These are phyloP conservation scores for Ormyrus thymus DNA, from an alignment of 2,888 invertebrate genomes.

Conservation along the genomic window DNA sequence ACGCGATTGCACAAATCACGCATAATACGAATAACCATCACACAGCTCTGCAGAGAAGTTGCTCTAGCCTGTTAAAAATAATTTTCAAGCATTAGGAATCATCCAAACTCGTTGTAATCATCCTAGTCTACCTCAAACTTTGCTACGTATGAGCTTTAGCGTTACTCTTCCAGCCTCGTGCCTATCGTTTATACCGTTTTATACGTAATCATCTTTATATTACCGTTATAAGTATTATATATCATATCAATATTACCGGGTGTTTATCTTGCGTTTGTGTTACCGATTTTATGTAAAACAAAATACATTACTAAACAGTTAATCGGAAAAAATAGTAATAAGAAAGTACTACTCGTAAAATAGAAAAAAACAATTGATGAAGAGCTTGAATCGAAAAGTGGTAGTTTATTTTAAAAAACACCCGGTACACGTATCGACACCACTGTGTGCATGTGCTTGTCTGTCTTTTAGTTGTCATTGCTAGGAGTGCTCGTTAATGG, in stretches of 20 bases:
- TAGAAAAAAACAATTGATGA: slow-evolving; percentile 42
- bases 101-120: slow-evolving; percentile 43
- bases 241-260: slow-evolving; percentile 74
- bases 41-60: slow-evolving; percentile 95
- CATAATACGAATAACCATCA: slow-evolving; percentile 96
- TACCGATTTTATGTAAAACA: slow-evolving; percentile 37
- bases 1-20: slow-evolving; percentile 96
- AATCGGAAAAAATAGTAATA: slow-evolving; percentile 25
- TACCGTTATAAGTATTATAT: slow-evolving; percentile 56
- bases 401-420: slow-evolving; percentile 64
- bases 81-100: slow-evolving; percentile 12
- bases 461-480: slow-evolving; percentile 66
- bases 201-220: slow-evolving; percentile 12
- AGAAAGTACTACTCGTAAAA: slow-evolving; percentile 23
- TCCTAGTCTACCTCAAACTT: slow-evolving; percentile 67
- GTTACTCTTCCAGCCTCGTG: slow-evolving; percentile 72
- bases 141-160: slow-evolving; percentile 74
- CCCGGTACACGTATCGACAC: slow-evolving; percentile 73
- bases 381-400: slow-evolving; percentile 6
- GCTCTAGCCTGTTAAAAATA: slow-evolving; percentile 89
- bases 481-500: slow-evolving; percentile 47
- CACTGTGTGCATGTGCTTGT: slow-evolving; percentile 75
- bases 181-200: slow-evolving; percentile 62
- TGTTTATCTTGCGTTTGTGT: slow-evolving; percentile 66
- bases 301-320: slow-evolving; percentile 25